Conservation (phyloP, 2,888 invertebrate species). For the Crioceris asparagi region DNA sequence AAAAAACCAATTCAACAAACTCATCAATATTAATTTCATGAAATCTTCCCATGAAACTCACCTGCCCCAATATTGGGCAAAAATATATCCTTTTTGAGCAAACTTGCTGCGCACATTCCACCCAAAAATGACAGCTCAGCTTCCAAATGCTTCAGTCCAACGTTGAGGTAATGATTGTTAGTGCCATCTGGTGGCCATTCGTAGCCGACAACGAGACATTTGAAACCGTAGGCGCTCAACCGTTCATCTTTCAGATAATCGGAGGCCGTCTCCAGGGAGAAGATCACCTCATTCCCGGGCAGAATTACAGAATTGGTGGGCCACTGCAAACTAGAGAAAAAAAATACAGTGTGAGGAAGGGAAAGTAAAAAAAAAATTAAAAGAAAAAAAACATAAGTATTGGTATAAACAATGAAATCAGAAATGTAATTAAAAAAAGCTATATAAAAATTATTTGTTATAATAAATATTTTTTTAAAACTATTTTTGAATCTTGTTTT, state of each 20-base stretch:
- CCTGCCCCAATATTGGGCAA: conserved; percentile 50
- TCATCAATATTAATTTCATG: too few relatives aligned
- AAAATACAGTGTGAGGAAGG: conserved; percentile 1
- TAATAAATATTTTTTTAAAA: too few relatives aligned
- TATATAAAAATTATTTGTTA: too few relatives aligned
- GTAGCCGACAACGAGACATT: conserved; percentile 69
- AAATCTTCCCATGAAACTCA: conserved; percentile 14
- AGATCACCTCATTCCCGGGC: conserved; percentile 89
- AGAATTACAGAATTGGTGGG: conserved; percentile 75
- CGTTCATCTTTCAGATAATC: conserved; percentile 88
- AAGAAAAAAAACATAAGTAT: background rate
- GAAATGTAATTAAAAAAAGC: too few relatives aligned
- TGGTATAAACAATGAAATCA: too few relatives aligned
- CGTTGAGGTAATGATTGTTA: conserved; percentile 29
- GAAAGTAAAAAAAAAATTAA: background rate
- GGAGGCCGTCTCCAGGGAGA: conserved; percentile 91
- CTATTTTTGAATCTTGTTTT: too few relatives aligned
- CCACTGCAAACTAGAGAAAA: conserved; percentile 62
- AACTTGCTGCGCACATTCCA: conserved; percentile 81
- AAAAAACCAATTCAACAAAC: too few relatives aligned
- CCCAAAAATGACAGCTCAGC: conserved; percentile 84
- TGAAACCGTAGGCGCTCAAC: conserved; percentile 68
- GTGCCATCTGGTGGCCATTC: conserved; percentile 56
- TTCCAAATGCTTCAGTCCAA: conserved; percentile 64
- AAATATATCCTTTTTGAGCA: conserved; percentile 72